A percentile compares a stretch with the other conserved stretches of the same genome.
Evolutionary conservation across 2,888 invertebrate species (phyloP).

Genomic region (Eristalis pertinax): DNA sequence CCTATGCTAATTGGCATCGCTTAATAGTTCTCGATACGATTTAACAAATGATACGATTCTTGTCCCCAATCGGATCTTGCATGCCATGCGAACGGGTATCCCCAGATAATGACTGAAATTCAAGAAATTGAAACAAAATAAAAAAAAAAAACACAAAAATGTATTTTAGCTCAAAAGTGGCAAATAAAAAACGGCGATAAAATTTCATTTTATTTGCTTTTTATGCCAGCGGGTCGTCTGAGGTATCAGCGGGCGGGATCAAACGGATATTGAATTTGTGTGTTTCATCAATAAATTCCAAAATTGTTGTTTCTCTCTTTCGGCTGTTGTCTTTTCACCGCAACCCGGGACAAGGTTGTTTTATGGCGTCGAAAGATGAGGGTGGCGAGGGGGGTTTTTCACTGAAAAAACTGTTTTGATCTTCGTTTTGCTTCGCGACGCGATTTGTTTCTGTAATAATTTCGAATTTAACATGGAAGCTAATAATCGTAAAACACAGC

Average conservation of each 20-base stretch:
- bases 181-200: conserved; percentile 48
- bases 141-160: too few species aligned
- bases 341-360: not conserved
- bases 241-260: conserved; percentile 33
- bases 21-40: conserved; percentile 45
- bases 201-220: conserved; percentile 50
- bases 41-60: conserved; percentile 40
- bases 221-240: conserved; percentile 11
- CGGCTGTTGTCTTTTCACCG: not conserved
- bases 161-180: conserved; percentile 25
- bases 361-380: not conserved
- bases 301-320: not conserved
- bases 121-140: not conserved
- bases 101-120: conserved; percentile 6
- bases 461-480: not conserved
- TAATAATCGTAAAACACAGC: conserved; percentile 1
- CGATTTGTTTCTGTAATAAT: conserved; percentile 7
- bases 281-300: conserved; percentile 20
- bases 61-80: conserved; percentile 3
- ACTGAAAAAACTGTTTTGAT: too few species aligned
- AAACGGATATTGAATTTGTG: conserved; percentile 22
- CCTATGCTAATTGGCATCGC: conserved; percentile 57
- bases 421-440: too few species aligned
- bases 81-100: not conserved
- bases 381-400: not conserved